Evolutionary conservation across 2,113 vertebrate species (phyloP).

Genomic region (Corythornis vintsioides): DNA sequence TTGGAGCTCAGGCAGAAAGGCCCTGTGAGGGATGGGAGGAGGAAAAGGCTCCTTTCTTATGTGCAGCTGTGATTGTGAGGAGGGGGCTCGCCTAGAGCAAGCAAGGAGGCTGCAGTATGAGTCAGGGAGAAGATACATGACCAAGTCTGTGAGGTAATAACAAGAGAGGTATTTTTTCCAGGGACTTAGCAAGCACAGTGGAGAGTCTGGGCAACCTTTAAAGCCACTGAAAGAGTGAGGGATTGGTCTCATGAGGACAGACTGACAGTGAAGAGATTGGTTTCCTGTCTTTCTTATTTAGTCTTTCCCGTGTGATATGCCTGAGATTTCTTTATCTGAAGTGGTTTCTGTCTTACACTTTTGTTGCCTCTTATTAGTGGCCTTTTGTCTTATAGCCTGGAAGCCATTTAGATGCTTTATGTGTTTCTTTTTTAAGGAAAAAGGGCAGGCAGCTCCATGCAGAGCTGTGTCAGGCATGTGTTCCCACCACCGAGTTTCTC

Average conservation of each 20-base stretch:
- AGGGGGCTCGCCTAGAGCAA: rapidly evolving
- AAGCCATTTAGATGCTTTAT: not conserved
- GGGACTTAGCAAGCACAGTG: not conserved
- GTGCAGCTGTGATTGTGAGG: rapidly evolving
- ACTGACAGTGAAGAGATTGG: not conserved
- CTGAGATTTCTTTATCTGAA: slow-evolving; percentile 40
- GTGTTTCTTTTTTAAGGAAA: slow-evolving; percentile 15
- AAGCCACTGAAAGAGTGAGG: not conserved
- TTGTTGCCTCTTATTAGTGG: not conserved
- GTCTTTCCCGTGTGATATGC: not conserved
- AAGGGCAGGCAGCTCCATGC: not conserved
- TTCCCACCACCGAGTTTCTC: not conserved
- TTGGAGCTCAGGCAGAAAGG: not conserved
- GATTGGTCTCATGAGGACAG: not conserved
- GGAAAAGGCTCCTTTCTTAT: not conserved
- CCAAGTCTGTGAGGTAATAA: not conserved
- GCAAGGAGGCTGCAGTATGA: not conserved
- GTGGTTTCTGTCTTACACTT: not conserved
- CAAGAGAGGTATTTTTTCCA: not conserved
- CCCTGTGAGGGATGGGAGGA: not conserved
- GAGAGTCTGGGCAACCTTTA: not conserved
- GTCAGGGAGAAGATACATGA: not conserved
- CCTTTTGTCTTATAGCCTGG: not conserved
- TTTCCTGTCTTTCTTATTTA: slow-evolving; percentile 12
- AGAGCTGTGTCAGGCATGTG: not conserved